Base-by-base conservation (phyloP, 2,888 invertebrate genomes). In the Timandra comae region DNA sequence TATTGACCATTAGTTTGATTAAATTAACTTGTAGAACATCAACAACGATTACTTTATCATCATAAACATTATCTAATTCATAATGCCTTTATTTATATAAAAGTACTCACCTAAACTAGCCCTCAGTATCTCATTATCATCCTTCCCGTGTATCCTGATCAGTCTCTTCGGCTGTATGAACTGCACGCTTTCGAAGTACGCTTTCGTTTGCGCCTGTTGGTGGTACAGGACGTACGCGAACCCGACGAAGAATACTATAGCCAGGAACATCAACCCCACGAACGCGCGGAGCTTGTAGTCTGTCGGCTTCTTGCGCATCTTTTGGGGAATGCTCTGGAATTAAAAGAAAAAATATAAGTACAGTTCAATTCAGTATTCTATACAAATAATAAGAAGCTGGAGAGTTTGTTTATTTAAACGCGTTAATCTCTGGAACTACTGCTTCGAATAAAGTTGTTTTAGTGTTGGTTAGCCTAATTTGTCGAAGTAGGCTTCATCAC, bases 191-290 rank as follows among this genome's bases (percentile, higher is more conserved):
- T 93, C 90, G 65, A 95, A 96, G 72, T 95, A 95, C 0, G 93
- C 92, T 56, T 91, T 90, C 40, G 94, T 93, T 12, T 93, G 76
- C 0, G 95, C 91, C 65, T 95, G 92, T 56, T 92, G 93, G 42
- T 94, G 92, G 68, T 95, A 95, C 38, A 94, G 88, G 1, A 93
- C 89, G 58, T 96, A 94, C 0, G 95, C 93, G 58, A 95, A 92
- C 0, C 92, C 92, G 10, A 96, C 92, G 65, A 95, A 88, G 66
- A 95, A 93, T 0, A 93, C 90, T 13, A 96, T 91, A 11, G 92
- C 90, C 1, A 95, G 87, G 63, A 95, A 95, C 59, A 96, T 88
- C 29, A 95, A 88, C 0, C 89, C 89, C 1, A 95, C 95, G 67
- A 95, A 95, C 3, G 91, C 91, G 44, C 92, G 90, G 0, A 95